A percentile compares a stretch with the other conserved stretches of the same genome.
Evolutionary conservation across 1,140 invertebrate species (phyloP).

Genomic region (Formica exsecta): DNA sequence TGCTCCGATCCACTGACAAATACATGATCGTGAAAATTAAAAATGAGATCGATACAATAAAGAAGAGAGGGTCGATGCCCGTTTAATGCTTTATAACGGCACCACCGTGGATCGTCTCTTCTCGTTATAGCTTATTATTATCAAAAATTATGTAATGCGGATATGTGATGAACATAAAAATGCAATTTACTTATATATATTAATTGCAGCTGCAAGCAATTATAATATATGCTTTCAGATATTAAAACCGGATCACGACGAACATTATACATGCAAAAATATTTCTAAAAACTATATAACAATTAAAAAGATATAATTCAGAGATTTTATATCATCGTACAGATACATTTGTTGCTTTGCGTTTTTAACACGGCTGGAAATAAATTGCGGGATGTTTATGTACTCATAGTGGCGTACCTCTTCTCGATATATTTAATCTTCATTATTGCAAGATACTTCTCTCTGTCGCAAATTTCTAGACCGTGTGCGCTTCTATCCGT

Average conservation of each 20-base stretch:
- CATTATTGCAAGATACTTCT: constrained; percentile 61
- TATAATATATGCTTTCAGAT: not conserved
- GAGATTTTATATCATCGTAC: too few relatives aligned
- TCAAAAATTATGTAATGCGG: not conserved
- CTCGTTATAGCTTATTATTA: not conserved
- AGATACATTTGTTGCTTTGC: constrained; percentile 37
- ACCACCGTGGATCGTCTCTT: not conserved
- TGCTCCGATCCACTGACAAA: constrained; percentile 4
- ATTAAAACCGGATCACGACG: not conserved
- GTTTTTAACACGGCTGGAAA: constrained; percentile 34
- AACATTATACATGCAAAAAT: not conserved
- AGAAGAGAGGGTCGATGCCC: not conserved
- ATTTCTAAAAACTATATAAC: not conserved
- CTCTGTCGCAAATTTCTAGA: constrained; percentile 9
- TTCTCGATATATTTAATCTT: constrained; percentile 41
- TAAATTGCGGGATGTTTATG: constrained; percentile 38
- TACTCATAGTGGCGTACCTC: not conserved
- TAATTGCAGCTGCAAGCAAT: not conserved
- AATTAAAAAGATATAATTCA: not conserved
- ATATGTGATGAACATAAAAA: not conserved
- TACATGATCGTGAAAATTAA: constrained; percentile 32
- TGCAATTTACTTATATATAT: not conserved
- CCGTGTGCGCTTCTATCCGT: constrained; percentile 11
- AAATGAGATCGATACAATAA: constrained; percentile 41
- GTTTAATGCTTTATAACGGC: constrained; percentile 27